Conservation (phyloP, 2,797 vertebrate species). For the Pseudotriccus pelzelni region DNA sequence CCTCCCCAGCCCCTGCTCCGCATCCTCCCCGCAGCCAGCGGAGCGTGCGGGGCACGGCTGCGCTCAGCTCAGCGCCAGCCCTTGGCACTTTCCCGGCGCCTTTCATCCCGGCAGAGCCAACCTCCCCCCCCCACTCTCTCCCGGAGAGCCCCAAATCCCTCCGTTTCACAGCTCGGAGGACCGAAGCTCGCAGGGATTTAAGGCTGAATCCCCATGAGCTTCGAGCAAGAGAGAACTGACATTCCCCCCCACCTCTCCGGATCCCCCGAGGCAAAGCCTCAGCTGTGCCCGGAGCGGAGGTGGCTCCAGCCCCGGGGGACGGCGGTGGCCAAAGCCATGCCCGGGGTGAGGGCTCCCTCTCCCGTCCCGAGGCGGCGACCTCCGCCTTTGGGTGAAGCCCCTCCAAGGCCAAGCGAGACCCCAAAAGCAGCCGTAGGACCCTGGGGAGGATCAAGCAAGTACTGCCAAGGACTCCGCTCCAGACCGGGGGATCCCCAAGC, state of each 20-base stretch:
- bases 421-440: fast-evolving
- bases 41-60: background rate
- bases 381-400: background rate
- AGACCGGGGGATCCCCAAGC: background rate
- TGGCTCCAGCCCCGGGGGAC: background rate
- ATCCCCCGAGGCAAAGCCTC: background rate
- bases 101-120: background rate
- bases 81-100: background rate
- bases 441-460: fast-evolving
- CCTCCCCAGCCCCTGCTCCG: too few species aligned
- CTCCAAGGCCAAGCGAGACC: fast-evolving
- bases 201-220: background rate
- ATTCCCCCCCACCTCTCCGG: fast-evolving
- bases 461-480: background rate
- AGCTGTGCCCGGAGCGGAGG: background rate
- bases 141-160: background rate
- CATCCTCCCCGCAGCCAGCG: background rate
- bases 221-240: fast-evolving
- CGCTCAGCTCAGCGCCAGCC: background rate
- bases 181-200: background rate
- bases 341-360: conserved; percentile 37
- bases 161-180: background rate
- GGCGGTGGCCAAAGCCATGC: background rate
- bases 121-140: background rate
- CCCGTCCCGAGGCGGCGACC: background rate